These are phyloP conservation scores for Brenthis daphne DNA, from an alignment of 2,888 invertebrate species.

Conservation along the genomic window DNA sequence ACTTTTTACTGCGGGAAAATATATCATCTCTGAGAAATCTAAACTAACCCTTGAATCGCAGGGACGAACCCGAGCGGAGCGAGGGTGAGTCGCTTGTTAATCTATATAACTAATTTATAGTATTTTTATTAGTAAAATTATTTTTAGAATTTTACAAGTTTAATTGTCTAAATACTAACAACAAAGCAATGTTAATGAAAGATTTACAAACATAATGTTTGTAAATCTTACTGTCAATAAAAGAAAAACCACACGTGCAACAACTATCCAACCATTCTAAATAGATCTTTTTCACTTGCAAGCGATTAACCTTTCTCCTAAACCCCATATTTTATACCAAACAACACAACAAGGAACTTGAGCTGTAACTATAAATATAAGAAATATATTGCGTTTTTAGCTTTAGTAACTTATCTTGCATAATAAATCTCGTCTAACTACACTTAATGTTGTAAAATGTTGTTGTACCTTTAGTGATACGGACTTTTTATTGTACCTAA, in stretches of 20 bases:
- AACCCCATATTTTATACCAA: conserved; percentile 23
- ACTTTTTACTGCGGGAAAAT: too few species aligned
- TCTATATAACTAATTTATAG: too few species aligned
- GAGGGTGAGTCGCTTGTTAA: too few species aligned
- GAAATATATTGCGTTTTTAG: conserved; percentile 31
- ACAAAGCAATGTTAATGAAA: too few species aligned
- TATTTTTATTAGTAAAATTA: too few species aligned
- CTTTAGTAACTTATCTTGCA: conserved; percentile 30
- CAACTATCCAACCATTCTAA: conserved; percentile 20
- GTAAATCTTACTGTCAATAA: background rate
- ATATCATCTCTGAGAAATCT: too few species aligned
- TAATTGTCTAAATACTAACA: too few species aligned
- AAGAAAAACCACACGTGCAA: background rate
- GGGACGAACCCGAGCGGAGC: too few species aligned
- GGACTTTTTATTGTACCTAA: background rate
- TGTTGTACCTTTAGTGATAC: conserved; percentile 10
- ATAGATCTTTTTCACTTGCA: conserved; percentile 25
- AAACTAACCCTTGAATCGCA: too few species aligned
- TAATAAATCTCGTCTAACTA: conserved; percentile 35
- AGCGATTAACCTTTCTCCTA: conserved; percentile 30
- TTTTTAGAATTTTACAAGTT: too few species aligned
- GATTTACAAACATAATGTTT: too few species aligned
- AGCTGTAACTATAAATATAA: conserved; percentile 26
- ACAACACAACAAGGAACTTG: conserved; percentile 22
- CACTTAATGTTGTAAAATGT: conserved; percentile 33